Evolutionary conservation across 2,888 invertebrate genomes (phyloP).

Genomic region (Notocelia uddmanniana): DNA sequence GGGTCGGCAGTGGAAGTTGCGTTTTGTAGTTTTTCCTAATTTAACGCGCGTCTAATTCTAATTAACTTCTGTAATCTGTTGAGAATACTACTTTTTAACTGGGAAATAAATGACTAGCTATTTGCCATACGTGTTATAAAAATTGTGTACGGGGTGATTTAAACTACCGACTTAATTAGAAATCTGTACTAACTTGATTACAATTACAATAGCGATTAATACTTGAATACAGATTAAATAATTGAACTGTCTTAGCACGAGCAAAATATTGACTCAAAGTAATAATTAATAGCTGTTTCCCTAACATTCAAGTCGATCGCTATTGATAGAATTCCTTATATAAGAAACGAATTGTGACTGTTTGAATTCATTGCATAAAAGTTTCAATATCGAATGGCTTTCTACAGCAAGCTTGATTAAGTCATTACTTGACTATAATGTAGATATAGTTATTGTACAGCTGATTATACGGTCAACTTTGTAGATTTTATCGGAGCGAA

Average conservation of each 20-base stretch:
- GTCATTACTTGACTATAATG: constrained; percentile 71
- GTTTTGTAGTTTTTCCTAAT: constrained; percentile 26
- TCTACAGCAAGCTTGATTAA: constrained; percentile 74
- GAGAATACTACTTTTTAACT: background rate
- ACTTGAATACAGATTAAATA: constrained; percentile 7
- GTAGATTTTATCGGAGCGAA: constrained; percentile 67
- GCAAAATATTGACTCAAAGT: constrained; percentile 36
- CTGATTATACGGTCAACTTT: constrained; percentile 60
- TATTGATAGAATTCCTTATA: constrained; percentile 39
- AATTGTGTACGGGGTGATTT: background rate
- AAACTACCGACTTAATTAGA: background rate
- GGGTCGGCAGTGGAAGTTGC: constrained; percentile 3
- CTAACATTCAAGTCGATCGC: constrained; percentile 31
- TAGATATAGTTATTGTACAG: constrained; percentile 66
- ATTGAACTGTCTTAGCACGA: constrained; percentile 28
- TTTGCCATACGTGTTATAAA: background rate
- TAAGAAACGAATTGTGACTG: constrained; percentile 38
- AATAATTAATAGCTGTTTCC: constrained; percentile 33
- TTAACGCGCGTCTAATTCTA: constrained; percentile 14
- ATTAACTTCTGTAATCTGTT: background rate
- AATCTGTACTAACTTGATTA: background rate
- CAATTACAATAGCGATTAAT: constrained; percentile 20
- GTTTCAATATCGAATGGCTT: constrained; percentile 66
- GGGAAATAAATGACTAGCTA: background rate
- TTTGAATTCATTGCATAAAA: constrained; percentile 60